Base-by-base conservation (phyloP, 2,113 vertebrate genomes). In the Rana temporaria region DNA sequence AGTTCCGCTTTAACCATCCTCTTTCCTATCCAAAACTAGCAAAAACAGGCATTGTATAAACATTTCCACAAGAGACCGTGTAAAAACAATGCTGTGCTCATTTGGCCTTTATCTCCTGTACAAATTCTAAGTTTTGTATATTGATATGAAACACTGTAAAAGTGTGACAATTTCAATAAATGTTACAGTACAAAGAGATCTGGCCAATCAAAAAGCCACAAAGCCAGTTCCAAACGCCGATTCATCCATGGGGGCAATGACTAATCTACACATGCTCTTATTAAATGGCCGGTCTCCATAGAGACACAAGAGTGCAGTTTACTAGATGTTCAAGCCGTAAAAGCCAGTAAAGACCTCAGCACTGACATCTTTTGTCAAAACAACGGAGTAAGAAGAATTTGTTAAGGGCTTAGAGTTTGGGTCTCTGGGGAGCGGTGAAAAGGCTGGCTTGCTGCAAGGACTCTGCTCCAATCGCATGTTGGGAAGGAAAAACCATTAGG, bases 351-450 rank as follows among this genome's bases (percentile, higher is more conserved):
- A 82, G 81, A 74, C 14, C 52, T 82, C 48, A 26, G 30, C 70
- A 22, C 80, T 67, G 80, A 82, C 63, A 74, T 68, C 59, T 48
- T 83, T 74, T 68, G 72, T 83, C 81, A 76, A 83, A 83, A 83
- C 72, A 83, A 76, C 34, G 55, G 26, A 83, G 57, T 59, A 76
- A 60, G 81, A 76, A 83, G 81, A 83, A 76, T 83, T 76, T 82
- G 80, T 75, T 67, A 83, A 74, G 71, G 81, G 81, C 63, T 83
- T 83, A 83, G 81, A 83, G 81, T 20, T 24, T 67, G 30, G n/a
- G 19, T 48, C 81, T 26, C 81, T 0, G 5, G 71, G 71, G 81
- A 83, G 72, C 63, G 12, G 53, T 83, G 64, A 81, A 60, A 59
- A 68, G 81, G 59, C 81, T 76, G 71, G 63, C 32, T 76, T 68